Evolutionary conservation across 2,888 invertebrate genomes (phyloP).

Genomic region (Macaria liturata): DNA sequence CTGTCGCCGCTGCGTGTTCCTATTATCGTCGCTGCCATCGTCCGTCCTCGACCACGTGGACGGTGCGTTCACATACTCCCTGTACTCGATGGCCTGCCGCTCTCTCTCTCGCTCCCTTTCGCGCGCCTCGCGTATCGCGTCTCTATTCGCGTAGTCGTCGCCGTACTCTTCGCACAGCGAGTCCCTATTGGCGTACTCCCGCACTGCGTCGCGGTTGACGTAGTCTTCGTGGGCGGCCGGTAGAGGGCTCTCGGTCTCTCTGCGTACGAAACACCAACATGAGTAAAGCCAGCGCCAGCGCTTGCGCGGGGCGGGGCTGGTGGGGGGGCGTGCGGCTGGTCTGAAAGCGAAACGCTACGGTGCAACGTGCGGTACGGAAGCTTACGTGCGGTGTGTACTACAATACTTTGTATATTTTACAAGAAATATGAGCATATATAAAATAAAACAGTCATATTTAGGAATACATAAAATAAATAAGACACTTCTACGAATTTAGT

Average conservation of each 20-base stretch:
- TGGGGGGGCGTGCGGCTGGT: slow-evolving; percentile 24
- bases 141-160: slow-evolving; percentile 79
- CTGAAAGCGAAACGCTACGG: slow-evolving; percentile 16
- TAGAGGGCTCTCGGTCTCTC: slow-evolving; percentile 78
- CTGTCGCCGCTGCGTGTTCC: slow-evolving; percentile 71
- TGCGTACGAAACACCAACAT: slow-evolving; percentile 80
- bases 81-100: slow-evolving; percentile 66
- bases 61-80: slow-evolving; percentile 79
- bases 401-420: no score
- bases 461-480: no score
- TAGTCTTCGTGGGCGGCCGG: slow-evolving; percentile 73
- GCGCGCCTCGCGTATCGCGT: slow-evolving; percentile 77
- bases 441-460: no score
- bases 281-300: slow-evolving; percentile 72
- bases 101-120: slow-evolving; percentile 66
- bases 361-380: slow-evolving; percentile 36
- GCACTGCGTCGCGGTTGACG: slow-evolving; percentile 72
- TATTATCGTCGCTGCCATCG: slow-evolving; percentile 65
- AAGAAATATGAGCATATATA: no score
- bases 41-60: slow-evolving; percentile 66
- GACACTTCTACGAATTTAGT: no score
- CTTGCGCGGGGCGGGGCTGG: slow-evolving; percentile 46
- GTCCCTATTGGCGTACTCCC: slow-evolving; percentile 75
- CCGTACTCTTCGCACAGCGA: slow-evolving; percentile 76
- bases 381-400: slow-evolving; percentile 18